These are phyloP conservation scores for Drosophila neutralis DNA, from an alignment of 2,888 invertebrate genomes.

Conservation along the genomic window DNA sequence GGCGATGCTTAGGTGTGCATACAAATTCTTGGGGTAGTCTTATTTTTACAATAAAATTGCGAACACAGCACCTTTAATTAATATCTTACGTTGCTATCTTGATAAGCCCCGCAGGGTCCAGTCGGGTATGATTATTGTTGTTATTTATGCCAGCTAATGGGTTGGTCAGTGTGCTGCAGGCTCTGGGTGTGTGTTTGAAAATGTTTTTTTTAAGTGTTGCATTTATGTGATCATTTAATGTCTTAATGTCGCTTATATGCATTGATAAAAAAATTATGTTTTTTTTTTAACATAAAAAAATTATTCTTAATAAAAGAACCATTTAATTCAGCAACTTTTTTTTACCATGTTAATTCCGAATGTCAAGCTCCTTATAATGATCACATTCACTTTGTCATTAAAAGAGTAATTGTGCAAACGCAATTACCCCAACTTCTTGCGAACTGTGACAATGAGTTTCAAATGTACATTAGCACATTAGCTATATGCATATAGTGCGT, in stretches of 20 bases:
- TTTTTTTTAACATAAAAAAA: conserved; percentile 10
- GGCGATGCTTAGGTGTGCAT: conserved; percentile 12
- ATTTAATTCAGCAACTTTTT: neutral
- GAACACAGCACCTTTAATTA: conserved; percentile 58
- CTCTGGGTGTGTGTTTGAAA: conserved; percentile 17
- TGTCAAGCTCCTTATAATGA: neutral
- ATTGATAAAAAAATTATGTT: conserved; percentile 38
- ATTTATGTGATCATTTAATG: conserved; percentile 51
- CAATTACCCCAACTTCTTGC: conserved; percentile 50
- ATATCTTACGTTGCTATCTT: conserved; percentile 47
- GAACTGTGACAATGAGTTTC: conserved; percentile 6
- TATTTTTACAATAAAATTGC: conserved; percentile 56
- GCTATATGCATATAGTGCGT: conserved; percentile 10
- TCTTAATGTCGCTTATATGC: conserved; percentile 25
- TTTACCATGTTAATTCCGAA: neutral
- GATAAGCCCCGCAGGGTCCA: neutral
- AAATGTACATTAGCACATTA: conserved; percentile 20
- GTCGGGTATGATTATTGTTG: conserved; percentile 16
- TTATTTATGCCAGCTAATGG: conserved; percentile 19
- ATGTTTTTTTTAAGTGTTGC: conserved; percentile 37
- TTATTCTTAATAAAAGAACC: neutral
- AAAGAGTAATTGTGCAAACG: conserved; percentile 37
- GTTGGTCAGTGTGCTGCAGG: conserved; percentile 36
- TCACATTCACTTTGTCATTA: neutral
- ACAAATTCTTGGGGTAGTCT: conserved; percentile 10